phyloP scores from a whole-genome alignment of 2,888 invertebrate species.

The Yponomeuta evonymella region DNA sequence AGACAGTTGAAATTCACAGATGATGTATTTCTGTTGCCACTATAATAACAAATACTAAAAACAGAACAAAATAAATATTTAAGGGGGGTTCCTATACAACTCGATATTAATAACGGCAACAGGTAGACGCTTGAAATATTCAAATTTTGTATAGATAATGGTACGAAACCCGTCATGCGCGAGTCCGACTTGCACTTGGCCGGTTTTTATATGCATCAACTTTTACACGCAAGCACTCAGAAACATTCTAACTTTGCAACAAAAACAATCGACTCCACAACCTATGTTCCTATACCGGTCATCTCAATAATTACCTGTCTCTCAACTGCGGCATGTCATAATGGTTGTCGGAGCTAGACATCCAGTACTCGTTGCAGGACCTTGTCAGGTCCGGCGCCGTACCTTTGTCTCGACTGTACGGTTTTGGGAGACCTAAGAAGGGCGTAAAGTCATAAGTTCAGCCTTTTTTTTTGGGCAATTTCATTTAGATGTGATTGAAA shows the following conservation, averaged over 20 bases:
- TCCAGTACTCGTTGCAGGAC: conserved; percentile 68
- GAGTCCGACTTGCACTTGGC: too few relatives aligned
- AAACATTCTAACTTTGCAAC: background rate
- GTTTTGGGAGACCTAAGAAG: conserved; percentile 51
- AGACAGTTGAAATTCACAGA: too few relatives aligned
- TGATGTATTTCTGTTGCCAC: too few relatives aligned
- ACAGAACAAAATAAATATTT: too few relatives aligned
- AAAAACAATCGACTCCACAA: background rate
- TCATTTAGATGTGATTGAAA: too few relatives aligned
- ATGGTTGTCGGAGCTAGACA: conserved; percentile 61
- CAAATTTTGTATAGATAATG: too few relatives aligned
- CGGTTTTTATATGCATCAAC: background rate
- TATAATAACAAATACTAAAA: too few relatives aligned
- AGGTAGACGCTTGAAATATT: too few relatives aligned
- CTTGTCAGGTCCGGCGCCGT: conserved; percentile 58
- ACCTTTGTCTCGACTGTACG: conserved; percentile 47
- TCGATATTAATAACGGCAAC: too few relatives aligned
- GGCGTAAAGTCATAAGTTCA: background rate
- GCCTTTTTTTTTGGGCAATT: too few relatives aligned
- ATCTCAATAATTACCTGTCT: conserved; percentile 43
- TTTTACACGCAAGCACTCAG: background rate
- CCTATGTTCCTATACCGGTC: background rate
- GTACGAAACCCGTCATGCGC: too few relatives aligned
- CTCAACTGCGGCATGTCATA: conserved; percentile 67
- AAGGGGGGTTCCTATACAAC: too few relatives aligned